Evolutionary conservation across 1,140 invertebrate species (phyloP).

Genomic region (Drosophila ogumai): DNA sequence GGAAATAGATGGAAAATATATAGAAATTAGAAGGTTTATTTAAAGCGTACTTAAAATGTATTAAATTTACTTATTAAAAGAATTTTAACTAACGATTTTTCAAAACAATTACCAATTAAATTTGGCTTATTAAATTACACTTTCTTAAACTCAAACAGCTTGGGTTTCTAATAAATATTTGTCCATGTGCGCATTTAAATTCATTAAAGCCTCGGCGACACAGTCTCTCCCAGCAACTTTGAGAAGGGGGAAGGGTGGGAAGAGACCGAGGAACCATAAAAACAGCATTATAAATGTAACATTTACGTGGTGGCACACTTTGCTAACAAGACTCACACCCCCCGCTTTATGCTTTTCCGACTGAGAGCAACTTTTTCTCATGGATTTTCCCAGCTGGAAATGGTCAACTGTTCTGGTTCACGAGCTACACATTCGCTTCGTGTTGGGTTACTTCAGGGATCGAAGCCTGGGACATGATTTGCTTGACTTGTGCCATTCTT

Average conservation of each 20-base stretch:
- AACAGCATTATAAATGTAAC: slow-evolving; percentile 81
- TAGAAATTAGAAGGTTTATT: slow-evolving; percentile 1
- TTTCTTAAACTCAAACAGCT: neutral
- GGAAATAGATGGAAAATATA: slow-evolving; percentile 1
- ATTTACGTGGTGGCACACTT: slow-evolving; percentile 71
- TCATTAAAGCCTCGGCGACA: slow-evolving; percentile 39
- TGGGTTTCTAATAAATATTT: slow-evolving; percentile 1
- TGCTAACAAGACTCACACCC: slow-evolving; percentile 29
- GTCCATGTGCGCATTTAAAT: slow-evolving; percentile 39
- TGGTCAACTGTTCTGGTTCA: slow-evolving; percentile 40
- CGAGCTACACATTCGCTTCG: slow-evolving; percentile 1
- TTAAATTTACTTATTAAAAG: neutral
- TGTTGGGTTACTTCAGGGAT: slow-evolving; percentile 18
- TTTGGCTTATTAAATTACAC: neutral
- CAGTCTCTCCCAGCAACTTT: neutral
- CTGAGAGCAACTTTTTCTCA: slow-evolving; percentile 5
- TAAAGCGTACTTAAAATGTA: neutral
- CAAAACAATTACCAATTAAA: neutral
- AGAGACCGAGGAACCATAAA: slow-evolving; percentile 57
- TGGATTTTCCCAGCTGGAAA: slow-evolving; percentile 11
- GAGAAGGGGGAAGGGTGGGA: slow-evolving; percentile 5
- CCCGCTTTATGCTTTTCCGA: neutral
- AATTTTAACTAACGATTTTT: no score
- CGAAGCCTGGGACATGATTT: slow-evolving; percentile 18
- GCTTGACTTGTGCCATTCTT: slow-evolving; percentile 1